Percentiles rank a stretch among this genome's conserved stretches.
phyloP scores from a whole-genome alignment of 2,888 invertebrate species.

The Ptychoptera albimana region DNA sequence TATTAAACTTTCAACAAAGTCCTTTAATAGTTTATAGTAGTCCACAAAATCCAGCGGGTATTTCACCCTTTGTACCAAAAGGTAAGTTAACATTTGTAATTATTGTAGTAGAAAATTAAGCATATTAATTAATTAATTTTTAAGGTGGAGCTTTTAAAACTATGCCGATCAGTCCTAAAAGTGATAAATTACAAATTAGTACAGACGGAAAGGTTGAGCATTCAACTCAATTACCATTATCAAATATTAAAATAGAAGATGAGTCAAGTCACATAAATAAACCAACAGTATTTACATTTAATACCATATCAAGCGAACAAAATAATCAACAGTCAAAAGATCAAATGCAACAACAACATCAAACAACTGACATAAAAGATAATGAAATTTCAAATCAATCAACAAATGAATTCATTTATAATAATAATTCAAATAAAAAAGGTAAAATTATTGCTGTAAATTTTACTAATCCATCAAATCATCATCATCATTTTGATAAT shows the following conservation, averaged over 20 bases:
- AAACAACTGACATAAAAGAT: slow-evolving; percentile 1
- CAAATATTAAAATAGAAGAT: slow-evolving; percentile 9
- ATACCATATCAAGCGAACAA: slow-evolving; percentile 19
- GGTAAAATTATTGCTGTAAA: slow-evolving; percentile 7
- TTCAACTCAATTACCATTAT: background rate
- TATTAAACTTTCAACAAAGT: slow-evolving; percentile 26
- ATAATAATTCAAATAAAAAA: slow-evolving; percentile 4
- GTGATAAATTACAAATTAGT: slow-evolving; percentile 17
- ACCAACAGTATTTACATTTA: slow-evolving; percentile 24
- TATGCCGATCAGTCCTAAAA: slow-evolving; percentile 48
- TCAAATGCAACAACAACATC: slow-evolving; percentile 1
- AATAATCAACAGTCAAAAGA: background rate
- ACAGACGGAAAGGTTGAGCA: background rate
- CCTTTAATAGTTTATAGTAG: slow-evolving; percentile 43
- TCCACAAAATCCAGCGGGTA: slow-evolving; percentile 65
- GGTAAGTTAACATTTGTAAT: slow-evolving; percentile 17
- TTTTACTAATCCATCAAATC: slow-evolving; percentile 3
- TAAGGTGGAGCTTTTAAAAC: slow-evolving; percentile 80
- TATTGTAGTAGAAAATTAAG: background rate
- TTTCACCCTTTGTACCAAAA: slow-evolving; percentile 81
- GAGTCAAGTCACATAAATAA: slow-evolving; percentile 3
- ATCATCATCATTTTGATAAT: slow-evolving; percentile 5
- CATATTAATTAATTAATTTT: background rate
- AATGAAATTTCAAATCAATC: background rate
- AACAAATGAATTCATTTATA: background rate